Evolutionary conservation across 2,797 vertebrate species (phyloP).

Genomic region (Heliangelus exortis): DNA sequence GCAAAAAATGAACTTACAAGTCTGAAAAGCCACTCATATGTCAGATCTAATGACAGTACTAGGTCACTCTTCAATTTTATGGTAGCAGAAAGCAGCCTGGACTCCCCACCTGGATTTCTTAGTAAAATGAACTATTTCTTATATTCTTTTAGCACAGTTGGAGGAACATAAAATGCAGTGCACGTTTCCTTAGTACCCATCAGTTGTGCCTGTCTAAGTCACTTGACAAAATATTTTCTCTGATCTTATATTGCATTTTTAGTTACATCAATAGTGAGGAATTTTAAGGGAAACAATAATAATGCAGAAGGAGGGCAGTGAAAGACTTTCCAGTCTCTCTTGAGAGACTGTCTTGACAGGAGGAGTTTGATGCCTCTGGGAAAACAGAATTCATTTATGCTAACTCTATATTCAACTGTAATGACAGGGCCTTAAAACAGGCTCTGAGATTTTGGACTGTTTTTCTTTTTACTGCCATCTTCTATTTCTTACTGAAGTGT

Average conservation of each 20-base stretch:
- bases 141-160: not conserved
- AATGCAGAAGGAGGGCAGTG: constrained; percentile 32
- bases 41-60: constrained; percentile 39
- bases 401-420: constrained; percentile 3
- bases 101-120: constrained; percentile 21
- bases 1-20: constrained; percentile 25
- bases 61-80: constrained; percentile 26
- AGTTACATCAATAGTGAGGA: constrained; percentile 26
- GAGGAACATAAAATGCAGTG: constrained; percentile 25
- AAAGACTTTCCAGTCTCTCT: constrained; percentile 30
- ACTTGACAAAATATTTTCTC: constrained; percentile 64
- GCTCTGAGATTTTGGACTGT: not conserved
- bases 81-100: not conserved
- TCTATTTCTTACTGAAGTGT: not conserved
- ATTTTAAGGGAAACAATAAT: constrained; percentile 43
- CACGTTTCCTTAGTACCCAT: constrained; percentile 29
- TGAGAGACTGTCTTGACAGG: constrained; percentile 44
- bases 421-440: constrained; percentile 14
- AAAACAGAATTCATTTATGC: constrained; percentile 56
- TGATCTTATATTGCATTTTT: constrained; percentile 45
- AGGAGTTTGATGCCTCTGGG: constrained; percentile 46
- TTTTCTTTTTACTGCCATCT: not conserved
- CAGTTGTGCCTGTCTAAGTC: constrained; percentile 51
- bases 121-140: constrained; percentile 30
- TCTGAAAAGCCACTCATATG: constrained; percentile 22